Base-by-base conservation (phyloP, 1,140 invertebrate species). In the Bombus difficillimus region DNA sequence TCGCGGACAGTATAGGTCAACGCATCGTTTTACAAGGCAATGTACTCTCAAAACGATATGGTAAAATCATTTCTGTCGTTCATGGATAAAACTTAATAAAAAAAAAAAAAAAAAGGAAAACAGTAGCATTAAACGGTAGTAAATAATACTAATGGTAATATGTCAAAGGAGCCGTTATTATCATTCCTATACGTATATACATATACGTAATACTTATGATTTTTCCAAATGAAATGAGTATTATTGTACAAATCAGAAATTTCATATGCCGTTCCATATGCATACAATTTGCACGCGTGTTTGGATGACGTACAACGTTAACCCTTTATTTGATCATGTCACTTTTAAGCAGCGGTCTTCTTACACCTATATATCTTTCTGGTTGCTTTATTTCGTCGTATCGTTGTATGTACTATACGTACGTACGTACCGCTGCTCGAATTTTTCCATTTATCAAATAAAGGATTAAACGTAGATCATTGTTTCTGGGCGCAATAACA, bases 211-310 rank as follows among this genome's bases (percentile, higher is more conserved):
- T 43, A 47, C 43, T 73, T 88, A 85, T 71, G 64, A 88, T 81
- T 39, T 22, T 83, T 62, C 28, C 43, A 37, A 87, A 74, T 76
- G 62, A 76, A 81, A 86, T 69, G 87, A 89, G 77, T 82, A 88
- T 88, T 86, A 86, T 72, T 86, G 88, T 88, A 89, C 83, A 89
- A 88, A 79, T 53, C 69, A 82, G 69, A 59, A 80, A 34, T 79
- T 64, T 59, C 34, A 41, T 76, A 57, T 68, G 81, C 77, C 37
- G 53, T 64, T 53, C 22, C 41, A 81, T 66, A 43, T 72, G 78
- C 78, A 47, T 69, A 81, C 88, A 59, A 68, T 62, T 34, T 74
- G 39, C 78, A 15, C 75, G 59, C 34, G 64, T 80, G 39, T 47
- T 34, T 34, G 12, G 32, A 62, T 47, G 76, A 89, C 59, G 73